These are phyloP conservation scores for Myiagra hebetior DNA, from an alignment of 2,113 vertebrate genomes.

Conservation along the genomic window DNA sequence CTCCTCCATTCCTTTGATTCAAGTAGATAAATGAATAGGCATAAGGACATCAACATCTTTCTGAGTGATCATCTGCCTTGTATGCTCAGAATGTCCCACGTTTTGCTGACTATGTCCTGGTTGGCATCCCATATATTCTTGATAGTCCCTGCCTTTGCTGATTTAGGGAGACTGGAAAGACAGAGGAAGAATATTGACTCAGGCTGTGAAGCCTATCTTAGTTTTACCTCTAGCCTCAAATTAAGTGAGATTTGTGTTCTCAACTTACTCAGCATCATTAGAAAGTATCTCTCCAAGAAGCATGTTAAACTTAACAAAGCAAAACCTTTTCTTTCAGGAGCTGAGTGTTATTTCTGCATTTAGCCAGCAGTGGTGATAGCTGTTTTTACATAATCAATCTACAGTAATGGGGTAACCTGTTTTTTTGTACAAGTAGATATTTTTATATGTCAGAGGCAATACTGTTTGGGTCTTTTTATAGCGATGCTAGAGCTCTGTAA, in stretches of 20 bases:
- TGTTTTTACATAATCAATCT: neutral
- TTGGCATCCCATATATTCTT: constrained; percentile 56
- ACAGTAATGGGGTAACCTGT: neutral
- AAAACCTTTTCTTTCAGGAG: neutral
- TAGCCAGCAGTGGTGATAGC: neutral
- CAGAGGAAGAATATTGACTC: constrained; percentile 22
- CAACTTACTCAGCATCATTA: neutral
- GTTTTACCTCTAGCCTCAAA: constrained; percentile 20
- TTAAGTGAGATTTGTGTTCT: neutral
- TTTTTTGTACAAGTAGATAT: neutral
- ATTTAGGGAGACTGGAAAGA: constrained; percentile 37
- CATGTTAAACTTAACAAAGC: neutral
- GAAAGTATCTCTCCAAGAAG: neutral
- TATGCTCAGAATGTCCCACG: constrained; percentile 30
- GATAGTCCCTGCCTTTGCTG: constrained; percentile 38
- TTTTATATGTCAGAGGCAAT: neutral
- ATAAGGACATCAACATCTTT: constrained; percentile 72
- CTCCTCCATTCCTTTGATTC: constrained; percentile 67
- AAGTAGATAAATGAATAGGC: constrained; percentile 74
- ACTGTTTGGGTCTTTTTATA: neutral
- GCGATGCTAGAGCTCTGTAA: neutral
- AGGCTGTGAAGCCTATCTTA: neutral
- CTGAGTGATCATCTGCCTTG: constrained; percentile 66
- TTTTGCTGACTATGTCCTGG: constrained; percentile 58
- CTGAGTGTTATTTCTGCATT: neutral